Percentiles rank a stretch among this genome's conserved stretches.
Evolutionary conservation across 1,140 invertebrate genomes (phyloP).

Genomic region (Bombus confusus): DNA sequence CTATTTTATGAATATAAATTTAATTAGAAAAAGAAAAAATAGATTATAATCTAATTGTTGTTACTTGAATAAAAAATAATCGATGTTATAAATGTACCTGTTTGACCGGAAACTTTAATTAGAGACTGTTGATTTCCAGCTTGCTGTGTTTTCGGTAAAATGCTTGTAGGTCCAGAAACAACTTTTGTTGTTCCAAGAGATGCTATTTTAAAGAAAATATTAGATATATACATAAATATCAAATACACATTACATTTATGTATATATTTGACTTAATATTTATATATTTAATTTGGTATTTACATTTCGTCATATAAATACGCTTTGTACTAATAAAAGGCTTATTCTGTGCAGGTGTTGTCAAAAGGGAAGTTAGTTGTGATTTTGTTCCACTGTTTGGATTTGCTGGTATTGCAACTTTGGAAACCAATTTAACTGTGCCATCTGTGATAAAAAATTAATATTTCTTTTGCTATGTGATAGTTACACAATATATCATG

Average conservation of each 20-base stretch:
- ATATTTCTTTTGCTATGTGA: conserved; percentile 28
- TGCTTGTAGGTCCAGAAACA: conserved; percentile 84
- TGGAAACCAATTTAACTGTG: conserved; percentile 85
- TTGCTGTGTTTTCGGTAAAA: conserved; percentile 82
- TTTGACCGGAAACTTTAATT: conserved; percentile 76
- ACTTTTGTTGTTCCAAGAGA: conserved; percentile 90
- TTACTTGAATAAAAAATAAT: background rate
- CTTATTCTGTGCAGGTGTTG: conserved; percentile 85
- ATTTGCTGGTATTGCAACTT: conserved; percentile 84
- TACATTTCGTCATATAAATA: conserved; percentile 91
- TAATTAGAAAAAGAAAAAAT: conserved; percentile 8
- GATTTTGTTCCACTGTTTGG: conserved; percentile 85
- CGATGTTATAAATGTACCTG: conserved; percentile 42
- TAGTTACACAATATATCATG: background rate
- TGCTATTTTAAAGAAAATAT: conserved; percentile 76
- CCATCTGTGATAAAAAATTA: conserved; percentile 79
- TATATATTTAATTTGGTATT: conserved; percentile 49
- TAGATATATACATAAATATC: conserved; percentile 11
- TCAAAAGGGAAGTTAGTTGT: conserved; percentile 87
- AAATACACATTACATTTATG: background rate
- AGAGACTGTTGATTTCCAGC: conserved; percentile 78
- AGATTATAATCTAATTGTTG: background rate
- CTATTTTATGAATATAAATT: conserved; percentile 50
- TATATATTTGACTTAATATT: conserved; percentile 48
- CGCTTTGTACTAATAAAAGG: conserved; percentile 87